Evolutionary conservation across 2,797 vertebrate species (phyloP), one percentile per base, ranked within the genome.

Genomic region (Micropoecilia bifurca): DNA sequence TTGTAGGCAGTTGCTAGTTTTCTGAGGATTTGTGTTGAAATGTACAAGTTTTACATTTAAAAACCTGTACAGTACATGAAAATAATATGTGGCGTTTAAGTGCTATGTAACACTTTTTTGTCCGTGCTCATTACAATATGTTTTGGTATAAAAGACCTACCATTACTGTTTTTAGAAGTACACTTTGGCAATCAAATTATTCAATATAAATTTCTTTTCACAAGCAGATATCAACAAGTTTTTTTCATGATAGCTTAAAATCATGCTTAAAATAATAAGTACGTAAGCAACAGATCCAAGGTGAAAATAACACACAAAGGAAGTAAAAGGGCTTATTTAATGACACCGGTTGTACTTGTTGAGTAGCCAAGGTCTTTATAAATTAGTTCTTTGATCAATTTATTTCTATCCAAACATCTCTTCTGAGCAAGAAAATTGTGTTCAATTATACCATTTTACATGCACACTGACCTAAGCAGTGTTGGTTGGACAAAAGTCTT

Each of bases 11-110:
- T 7, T 16, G 13, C 66, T 57, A 25, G 18, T 79, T 85, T 79
- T 43, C 30, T 73, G 14, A 13, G 48, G 53, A 53, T 45, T 75
- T 39, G 66, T 71, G 72, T 41, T n/a, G 6, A 77, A 68, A 50
- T 66, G 59, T 53, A 53, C 3, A 45, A 46, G 57, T 75, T 7
- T 36, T 36, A 22, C 1, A 20, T 30, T 53, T 53, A 18, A 48
- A 76, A 41, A 45, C 33, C 3, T 30, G 33, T 33, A 18, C 66
- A n/a, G 39, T n/a, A 13, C 7, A 20, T 36, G 0, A 9, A 22
- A 63, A 39, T 7, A 63, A 36, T 63, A 36, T 36, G 12, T 72
- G 36, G 18, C 41, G 55, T 28, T 28, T 14, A 14, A 28, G n/a
- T 59, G 10, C n/a, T 30, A 59, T 2, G 50, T 9, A 25, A 25